A percentile compares a stretch with the other conserved stretches of the same genome.
Conservation (phyloP, 37 sponge, comb jelly and placozoan species). For the Ianthella basta region DNA sequence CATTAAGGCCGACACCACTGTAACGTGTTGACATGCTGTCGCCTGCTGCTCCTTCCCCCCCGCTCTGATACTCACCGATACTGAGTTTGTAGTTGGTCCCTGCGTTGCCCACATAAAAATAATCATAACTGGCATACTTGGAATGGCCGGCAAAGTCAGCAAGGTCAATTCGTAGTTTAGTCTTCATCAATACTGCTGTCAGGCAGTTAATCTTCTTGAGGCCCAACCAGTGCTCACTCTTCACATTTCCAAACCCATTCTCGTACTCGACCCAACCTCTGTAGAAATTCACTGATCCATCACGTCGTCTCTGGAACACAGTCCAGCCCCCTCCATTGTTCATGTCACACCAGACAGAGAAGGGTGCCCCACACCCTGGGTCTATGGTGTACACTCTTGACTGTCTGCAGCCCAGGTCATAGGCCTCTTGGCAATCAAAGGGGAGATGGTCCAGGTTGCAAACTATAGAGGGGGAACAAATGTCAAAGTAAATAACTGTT, state of each 20-base stretch:
- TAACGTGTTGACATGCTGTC: too few relatives aligned
- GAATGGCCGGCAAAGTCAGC: too few relatives aligned
- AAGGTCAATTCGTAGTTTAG: too few relatives aligned
- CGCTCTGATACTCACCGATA: too few relatives aligned
- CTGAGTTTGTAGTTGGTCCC: background rate
- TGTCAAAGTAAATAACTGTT: too few relatives aligned
- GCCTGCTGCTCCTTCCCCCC: background rate
- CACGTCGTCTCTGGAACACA: background rate
- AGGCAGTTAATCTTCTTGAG: background rate
- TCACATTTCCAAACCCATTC: constrained; percentile 1
- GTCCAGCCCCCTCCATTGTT: constrained; percentile 16
- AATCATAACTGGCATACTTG: too few relatives aligned
- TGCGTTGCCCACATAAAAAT: too few relatives aligned
- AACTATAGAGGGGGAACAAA: background rate
- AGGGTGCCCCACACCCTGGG: background rate
- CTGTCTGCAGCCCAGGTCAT: background rate
- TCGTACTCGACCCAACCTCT: background rate
- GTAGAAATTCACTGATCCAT: background rate
- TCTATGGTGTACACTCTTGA: background rate
- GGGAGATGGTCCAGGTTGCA: too few relatives aligned
- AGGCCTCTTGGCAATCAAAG: background rate
- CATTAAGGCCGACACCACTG: too few relatives aligned
- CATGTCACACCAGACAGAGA: constrained; percentile 3
- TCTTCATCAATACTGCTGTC: background rate
- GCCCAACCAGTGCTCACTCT: background rate